These are phyloP conservation scores for Proisotoma minuta DNA, from an alignment of 2,888 invertebrate species.

Conservation along the genomic window DNA sequence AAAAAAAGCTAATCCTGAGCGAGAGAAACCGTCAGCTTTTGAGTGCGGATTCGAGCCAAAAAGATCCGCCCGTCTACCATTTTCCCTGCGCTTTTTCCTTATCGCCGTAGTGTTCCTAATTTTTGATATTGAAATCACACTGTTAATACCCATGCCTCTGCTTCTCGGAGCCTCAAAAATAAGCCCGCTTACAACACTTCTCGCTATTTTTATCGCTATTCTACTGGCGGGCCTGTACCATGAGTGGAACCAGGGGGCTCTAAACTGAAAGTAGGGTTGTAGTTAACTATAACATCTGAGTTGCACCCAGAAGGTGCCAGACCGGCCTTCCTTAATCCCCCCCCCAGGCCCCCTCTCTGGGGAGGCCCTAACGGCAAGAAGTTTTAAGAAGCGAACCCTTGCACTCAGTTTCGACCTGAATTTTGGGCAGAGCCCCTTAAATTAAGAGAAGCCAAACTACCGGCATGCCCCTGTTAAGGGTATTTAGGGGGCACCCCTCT, in stretches of 20 bases:
- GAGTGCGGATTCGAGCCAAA: conserved; percentile 62
- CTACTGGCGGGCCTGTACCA: conserved; percentile 56
- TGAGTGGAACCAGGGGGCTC: conserved; percentile 60
- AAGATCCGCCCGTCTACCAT: conserved; percentile 56
- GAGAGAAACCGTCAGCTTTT: conserved; percentile 64
- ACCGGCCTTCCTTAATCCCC: conserved; percentile 51
- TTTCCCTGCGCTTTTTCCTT: conserved; percentile 63
- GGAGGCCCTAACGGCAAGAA: no score
- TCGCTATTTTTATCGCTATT: conserved; percentile 56
- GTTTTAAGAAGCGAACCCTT: conserved; percentile 53
- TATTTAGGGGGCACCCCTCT: conserved; percentile 57
- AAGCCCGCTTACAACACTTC: no score
- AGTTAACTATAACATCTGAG: conserved; percentile 55
- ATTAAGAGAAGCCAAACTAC: conserved; percentile 59
- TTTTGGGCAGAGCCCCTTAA: conserved; percentile 52
- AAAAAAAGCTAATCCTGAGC: conserved; percentile 59
- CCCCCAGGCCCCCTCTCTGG: no score
- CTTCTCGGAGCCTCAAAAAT: no score
- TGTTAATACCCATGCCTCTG: no score
- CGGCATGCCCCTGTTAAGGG: conserved; percentile 67
- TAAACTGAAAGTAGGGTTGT: conserved; percentile 56
- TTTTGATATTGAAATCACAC: no score
- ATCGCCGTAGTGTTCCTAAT: no score
- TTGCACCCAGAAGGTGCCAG: conserved; percentile 55
- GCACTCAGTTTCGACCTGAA: conserved; percentile 58